A percentile compares a stretch with the other conserved stretches of the same genome.
Evolutionary conservation across 2,797 vertebrate genomes (phyloP).

Genomic region (Sardinella longiceps): DNA sequence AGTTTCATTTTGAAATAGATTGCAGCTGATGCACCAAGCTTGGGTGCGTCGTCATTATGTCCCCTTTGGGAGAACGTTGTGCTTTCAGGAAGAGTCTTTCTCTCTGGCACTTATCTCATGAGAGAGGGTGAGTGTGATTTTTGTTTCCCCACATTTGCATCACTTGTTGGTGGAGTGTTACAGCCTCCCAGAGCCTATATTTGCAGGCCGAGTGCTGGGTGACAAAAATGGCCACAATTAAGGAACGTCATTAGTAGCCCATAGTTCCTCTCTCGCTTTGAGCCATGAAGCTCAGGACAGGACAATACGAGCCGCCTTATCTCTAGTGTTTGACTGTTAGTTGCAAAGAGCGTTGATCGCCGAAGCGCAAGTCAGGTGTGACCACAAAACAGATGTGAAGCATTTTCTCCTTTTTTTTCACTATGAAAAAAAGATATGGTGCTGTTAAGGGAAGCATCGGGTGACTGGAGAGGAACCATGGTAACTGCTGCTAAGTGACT

Average conservation of each 20-base stretch:
- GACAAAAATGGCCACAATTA: neutral
- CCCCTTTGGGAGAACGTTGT: neutral
- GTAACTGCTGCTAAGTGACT: neutral
- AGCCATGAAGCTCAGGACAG: neutral
- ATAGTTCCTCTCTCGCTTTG: neutral
- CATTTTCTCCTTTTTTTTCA: slow-evolving; percentile 10
- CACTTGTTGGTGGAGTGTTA: neutral
- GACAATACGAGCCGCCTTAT: neutral
- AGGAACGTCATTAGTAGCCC: neutral
- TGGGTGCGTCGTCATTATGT: neutral
- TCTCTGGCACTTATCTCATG: neutral
- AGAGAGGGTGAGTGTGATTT: neutral
- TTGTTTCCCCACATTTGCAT: neutral
- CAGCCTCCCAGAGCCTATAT: neutral
- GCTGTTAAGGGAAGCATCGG: neutral
- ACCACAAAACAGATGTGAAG: slow-evolving; percentile 19
- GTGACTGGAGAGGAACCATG: neutral
- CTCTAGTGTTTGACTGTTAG: neutral
- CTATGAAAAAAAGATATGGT: neutral
- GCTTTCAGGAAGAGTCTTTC: neutral
- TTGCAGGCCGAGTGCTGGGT: neutral
- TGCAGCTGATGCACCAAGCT: neutral
- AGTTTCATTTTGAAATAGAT: neutral
- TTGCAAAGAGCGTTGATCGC: neutral
- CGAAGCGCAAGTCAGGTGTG: neutral